Base-by-base conservation (phyloP, 2,888 invertebrate genomes). In the Protonemura montana region DNA sequence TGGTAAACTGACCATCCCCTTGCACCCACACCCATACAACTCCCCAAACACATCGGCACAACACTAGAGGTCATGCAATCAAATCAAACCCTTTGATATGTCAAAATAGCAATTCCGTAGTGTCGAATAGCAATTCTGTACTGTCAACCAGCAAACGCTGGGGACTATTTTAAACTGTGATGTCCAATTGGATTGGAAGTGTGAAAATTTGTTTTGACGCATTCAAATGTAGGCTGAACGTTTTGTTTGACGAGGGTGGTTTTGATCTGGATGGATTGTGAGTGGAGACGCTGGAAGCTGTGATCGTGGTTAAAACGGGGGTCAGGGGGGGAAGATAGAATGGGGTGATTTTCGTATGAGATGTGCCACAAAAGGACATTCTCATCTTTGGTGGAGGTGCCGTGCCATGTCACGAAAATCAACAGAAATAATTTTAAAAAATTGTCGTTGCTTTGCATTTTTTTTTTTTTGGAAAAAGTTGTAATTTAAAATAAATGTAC, bases 21-120 rank as follows among this genome's bases (percentile, higher is more conserved):
- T 3, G 3, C 26, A 10, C 78, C 78, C 1, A 21, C 26, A 10
- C 78, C 78, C 2, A 7, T 30, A n/a, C 28, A 29, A 13, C 30
- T 30, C 81, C 30, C 30, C 30, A 29, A 30, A 27, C 81, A 28
- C 81, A 41, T 41, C 41, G 59, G 21, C 59, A 59, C 59, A 7
- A 13, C 59, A 29, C 81, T 78, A 25, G 78, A 81, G 59, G 81
- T 81, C 28, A 35, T n/a, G 81, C 26, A 84, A 59, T 21, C 84
- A 84, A 84, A 84, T 84, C 84, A 84, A 83, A 76, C 84, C 84
- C 84, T 84, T 84, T 84, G 84, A 84, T 5, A 59, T 84, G 59
- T 59, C 59, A 59, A 59, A 59, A 59, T 59, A 59, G 59, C 59
- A 59, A 59, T 59, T 59, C 59, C 59, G 59, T 59, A 16, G 16